These are phyloP conservation scores for Phylloscopus trochilus DNA, from an alignment of 2,113 vertebrate species.

Conservation along the genomic window DNA sequence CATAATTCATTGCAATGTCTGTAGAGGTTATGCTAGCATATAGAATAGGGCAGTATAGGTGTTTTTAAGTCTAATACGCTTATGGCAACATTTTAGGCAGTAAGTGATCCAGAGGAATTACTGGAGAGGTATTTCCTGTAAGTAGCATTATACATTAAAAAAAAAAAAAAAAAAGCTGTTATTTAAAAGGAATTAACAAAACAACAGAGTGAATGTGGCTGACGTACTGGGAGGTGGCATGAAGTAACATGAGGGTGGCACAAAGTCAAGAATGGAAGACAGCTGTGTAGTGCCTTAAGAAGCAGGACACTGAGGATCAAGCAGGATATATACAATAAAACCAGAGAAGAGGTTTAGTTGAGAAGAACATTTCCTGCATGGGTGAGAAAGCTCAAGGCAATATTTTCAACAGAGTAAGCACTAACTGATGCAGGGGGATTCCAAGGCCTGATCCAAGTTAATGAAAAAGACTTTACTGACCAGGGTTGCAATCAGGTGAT, in stretches of 20 bases:
- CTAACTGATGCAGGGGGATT: not conserved
- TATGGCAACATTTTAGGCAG: not conserved
- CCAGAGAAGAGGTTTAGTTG: not conserved
- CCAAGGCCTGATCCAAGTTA: not conserved
- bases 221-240: not conserved
- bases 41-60: not conserved
- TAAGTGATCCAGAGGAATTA: not conserved
- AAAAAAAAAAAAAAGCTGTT: not conserved
- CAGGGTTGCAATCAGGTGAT: not conserved
- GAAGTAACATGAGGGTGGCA: not conserved
- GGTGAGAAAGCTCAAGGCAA: not conserved
- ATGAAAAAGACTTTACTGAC: not conserved
- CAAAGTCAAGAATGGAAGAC: not conserved
- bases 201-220: not conserved
- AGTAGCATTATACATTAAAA: not conserved
- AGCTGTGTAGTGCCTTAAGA: not conserved
- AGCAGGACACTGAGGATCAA: not conserved
- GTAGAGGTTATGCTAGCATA: not conserved
- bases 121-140: not conserved
- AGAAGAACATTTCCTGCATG: not conserved
- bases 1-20: not conserved
- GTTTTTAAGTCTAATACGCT: not conserved
- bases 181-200: slow-evolving; percentile 17
- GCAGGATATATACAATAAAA: not conserved
- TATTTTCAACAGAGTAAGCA: not conserved